Percentiles rank a stretch among this genome's conserved stretches.
Evolutionary conservation across 2,797 vertebrate genomes (phyloP).

Genomic region (Saxicola maurus): DNA sequence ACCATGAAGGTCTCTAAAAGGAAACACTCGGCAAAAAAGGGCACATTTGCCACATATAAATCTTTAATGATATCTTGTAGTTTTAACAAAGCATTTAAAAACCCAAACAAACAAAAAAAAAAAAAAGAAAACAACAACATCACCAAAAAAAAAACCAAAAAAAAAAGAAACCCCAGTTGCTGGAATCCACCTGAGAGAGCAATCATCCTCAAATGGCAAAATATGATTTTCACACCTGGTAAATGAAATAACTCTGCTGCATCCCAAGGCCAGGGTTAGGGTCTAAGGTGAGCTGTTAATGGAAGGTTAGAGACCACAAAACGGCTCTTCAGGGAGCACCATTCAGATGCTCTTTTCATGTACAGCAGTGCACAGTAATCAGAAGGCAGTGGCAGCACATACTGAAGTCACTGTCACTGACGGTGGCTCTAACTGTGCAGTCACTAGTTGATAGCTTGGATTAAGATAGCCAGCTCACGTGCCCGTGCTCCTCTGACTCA

Average conservation of each 20-base stretch:
- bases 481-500: neutral
- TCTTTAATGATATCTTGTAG: constrained; percentile 55
- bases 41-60: constrained; percentile 26
- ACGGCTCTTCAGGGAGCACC: constrained; percentile 62
- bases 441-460: neutral
- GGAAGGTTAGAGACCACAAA: constrained; percentile 65
- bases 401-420: constrained; percentile 36
- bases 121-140: neutral
- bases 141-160: too few relatives aligned
- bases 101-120: neutral
- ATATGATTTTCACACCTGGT: constrained; percentile 71
- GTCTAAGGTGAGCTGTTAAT: constrained; percentile 67
- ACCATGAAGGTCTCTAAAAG: neutral
- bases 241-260: constrained; percentile 63
- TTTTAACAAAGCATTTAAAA: constrained; percentile 32
- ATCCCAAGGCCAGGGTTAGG: constrained; percentile 58
- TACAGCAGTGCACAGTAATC: constrained; percentile 47
- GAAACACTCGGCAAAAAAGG: constrained; percentile 23
- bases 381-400: constrained; percentile 38
- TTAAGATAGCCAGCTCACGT: neutral
- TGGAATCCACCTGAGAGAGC: constrained; percentile 45
- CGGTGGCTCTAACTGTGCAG: neutral
- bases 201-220: constrained; percentile 61
- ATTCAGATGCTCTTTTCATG: constrained; percentile 62
- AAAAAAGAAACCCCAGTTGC: neutral